Evolutionary conservation across 2,797 vertebrate genomes (phyloP).

Genomic region (Synaphobranchus kaupii): DNA sequence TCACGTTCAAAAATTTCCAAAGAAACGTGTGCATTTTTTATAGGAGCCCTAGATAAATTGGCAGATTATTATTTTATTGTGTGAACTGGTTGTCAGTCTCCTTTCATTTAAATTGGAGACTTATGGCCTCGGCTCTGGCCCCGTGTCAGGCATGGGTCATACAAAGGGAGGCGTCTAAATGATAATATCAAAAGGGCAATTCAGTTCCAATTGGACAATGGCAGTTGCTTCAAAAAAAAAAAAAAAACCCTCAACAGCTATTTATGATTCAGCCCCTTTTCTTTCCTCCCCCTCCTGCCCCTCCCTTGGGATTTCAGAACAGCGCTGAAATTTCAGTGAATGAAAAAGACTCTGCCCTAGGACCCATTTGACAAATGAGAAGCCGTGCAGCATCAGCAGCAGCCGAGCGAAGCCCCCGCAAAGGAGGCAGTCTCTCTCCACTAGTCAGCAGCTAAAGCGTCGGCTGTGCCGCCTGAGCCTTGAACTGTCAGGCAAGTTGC

Average conservation of each 20-base stretch:
- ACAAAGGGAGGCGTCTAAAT: conserved; percentile 33
- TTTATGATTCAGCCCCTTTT: conserved; percentile 63
- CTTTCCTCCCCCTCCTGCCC: conserved; percentile 50
- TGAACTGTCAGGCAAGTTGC: conserved; percentile 70
- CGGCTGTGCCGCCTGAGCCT: conserved; percentile 65
- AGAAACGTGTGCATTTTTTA: background rate
- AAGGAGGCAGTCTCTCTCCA: conserved; percentile 62
- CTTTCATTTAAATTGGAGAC: conserved; percentile 28
- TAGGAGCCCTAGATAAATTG: background rate
- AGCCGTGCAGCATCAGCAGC: conserved; percentile 69
- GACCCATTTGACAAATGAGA: conserved; percentile 83
- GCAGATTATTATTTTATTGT: background rate
- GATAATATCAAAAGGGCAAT: conserved; percentile 57
- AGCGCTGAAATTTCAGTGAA: conserved; percentile 79
- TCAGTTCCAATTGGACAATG: conserved; percentile 50
- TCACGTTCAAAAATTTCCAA: conserved; percentile 2
- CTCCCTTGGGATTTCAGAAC: conserved; percentile 73
- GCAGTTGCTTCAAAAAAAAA: conserved; percentile 32
- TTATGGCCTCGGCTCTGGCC: conserved; percentile 37
- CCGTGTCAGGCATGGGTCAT: conserved; percentile 48
- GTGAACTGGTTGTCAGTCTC: conserved; percentile 8
- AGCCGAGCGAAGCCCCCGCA: conserved; percentile 64
- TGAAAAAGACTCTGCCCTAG: conserved; percentile 74
- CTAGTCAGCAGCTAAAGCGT: conserved; percentile 65
- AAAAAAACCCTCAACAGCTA: conserved; percentile 61